Percentiles rank a stretch among this genome's conserved stretches.
These are phyloP conservation scores for Scartelaos histophorus DNA, from an alignment of 2,113 vertebrate genomes.

Conservation along the genomic window DNA sequence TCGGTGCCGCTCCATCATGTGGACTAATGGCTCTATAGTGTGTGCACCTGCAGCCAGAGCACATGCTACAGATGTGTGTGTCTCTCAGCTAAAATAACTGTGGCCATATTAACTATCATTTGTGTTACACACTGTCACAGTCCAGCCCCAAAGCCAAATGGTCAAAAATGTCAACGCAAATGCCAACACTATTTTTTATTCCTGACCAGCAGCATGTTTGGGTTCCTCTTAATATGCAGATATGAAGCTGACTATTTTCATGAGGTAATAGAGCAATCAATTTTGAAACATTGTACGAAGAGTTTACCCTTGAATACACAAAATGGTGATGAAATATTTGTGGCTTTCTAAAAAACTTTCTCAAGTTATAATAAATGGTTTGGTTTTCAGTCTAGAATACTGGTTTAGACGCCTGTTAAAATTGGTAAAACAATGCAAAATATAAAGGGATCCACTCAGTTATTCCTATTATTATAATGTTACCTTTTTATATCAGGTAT, in stretches of 20 bases:
- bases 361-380: background rate
- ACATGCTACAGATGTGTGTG: constrained; percentile 4
- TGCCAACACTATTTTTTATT: constrained; percentile 36
- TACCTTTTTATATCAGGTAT: too few relatives aligned
- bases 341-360: too few relatives aligned
- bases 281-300: too few relatives aligned
- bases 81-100: constrained; percentile 13
- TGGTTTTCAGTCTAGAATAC: too few relatives aligned
- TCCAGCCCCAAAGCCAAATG: constrained; percentile 30
- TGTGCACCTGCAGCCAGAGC: constrained; percentile 2
- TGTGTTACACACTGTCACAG: constrained; percentile 14
- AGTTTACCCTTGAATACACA: too few relatives aligned
- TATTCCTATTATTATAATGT: background rate
- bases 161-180: constrained; percentile 56
- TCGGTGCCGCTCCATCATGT: background rate
- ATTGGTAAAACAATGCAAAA: background rate
- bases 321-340: too few relatives aligned
- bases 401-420: background rate
- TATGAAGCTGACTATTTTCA: constrained; percentile 1
- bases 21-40: constrained; percentile 7
- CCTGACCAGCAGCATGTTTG: constrained; percentile 16
- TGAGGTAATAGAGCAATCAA: too few relatives aligned
- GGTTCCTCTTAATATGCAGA: constrained; percentile 11
- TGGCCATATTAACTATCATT: constrained; percentile 11
- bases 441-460: background rate